Evolutionary conservation across 2,113 vertebrate genomes (phyloP), one percentile per base, ranked within the genome.

Genomic region (Butastur rufipennis): DNA sequence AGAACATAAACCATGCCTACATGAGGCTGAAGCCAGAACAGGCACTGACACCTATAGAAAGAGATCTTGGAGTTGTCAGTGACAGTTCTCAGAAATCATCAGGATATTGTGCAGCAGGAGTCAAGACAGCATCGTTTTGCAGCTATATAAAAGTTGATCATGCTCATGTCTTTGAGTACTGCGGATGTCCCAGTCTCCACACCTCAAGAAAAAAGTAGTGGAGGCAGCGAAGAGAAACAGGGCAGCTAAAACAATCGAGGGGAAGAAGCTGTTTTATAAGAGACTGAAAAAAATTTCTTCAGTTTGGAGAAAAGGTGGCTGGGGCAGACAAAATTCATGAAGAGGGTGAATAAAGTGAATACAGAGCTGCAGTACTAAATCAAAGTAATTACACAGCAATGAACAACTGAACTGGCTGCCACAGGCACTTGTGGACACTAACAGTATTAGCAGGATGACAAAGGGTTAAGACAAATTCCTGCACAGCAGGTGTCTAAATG

Each of bases 41-140:
- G 55, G 40, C 55, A 84, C 47, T 59, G 58, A 61, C 36, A 20
- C 10, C 9, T 32, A 5, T 11, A n/a, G 66, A 68, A 55, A 55
- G 61, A 81, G 66, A 48, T 50, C 66, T 7, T 63, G 61, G 56
- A 68, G 17, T 32, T 0, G 0, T 45, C 2, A 0, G 20, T 58
- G 36, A 5, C 18, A 22, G 47, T 45, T 67, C 66, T 47, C 12
- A 52, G 80, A 55, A 88, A 21, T 38, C 26, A 32, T n/a, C 26
- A n/a, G 16, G 71, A 52, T 17, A 9, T n/a, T 16, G 45, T 48
- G 65, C 42, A 56, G 72, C 50, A 50, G 55, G 50, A 73, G 55
- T 45, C 45, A 75, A 43, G 68, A 47, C 38, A 71, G n/a, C n/a
- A 66, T 34, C 31, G 11, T 66, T 82, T 43, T 78, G 23, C 81